A percentile compares a stretch with the other conserved stretches of the same genome.
phyloP scores from a whole-genome alignment of 2,113 vertebrate species.

The Ceyx cyanopectus region DNA sequence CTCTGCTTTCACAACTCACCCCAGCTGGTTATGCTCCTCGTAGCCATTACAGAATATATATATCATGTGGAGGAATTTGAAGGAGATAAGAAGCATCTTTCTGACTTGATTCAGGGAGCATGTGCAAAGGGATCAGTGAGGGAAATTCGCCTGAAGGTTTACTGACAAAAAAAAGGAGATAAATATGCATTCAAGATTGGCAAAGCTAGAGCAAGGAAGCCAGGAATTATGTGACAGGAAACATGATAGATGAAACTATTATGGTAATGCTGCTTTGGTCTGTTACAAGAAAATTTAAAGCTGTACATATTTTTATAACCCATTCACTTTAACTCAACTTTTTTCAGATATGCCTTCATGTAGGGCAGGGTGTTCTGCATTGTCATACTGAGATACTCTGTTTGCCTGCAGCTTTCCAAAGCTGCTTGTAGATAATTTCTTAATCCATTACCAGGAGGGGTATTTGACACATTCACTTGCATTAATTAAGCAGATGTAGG shows the following conservation, averaged over 20 bases:
- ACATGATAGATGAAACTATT: conserved; percentile 43
- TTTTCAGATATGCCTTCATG: conserved; percentile 22
- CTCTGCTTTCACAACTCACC: neutral
- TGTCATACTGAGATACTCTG: conserved; percentile 38
- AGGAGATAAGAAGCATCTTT: conserved; percentile 4
- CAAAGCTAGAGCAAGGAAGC: neutral
- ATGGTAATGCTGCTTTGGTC: conserved; percentile 53
- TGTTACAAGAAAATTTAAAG: conserved; percentile 43
- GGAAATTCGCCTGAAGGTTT: conserved; percentile 6
- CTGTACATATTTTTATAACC: conserved; percentile 50
- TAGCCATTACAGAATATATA: neutral
- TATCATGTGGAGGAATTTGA: neutral
- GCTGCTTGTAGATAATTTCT: conserved; percentile 50
- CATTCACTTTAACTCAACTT: neutral
- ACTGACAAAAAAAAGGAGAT: neutral
- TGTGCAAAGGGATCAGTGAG: neutral
- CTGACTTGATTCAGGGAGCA: neutral
- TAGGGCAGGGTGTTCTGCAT: conserved; percentile 26
- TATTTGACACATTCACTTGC: conserved; percentile 43
- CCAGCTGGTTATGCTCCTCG: neutral
- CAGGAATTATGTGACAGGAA: conserved; percentile 30
- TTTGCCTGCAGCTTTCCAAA: conserved; percentile 59
- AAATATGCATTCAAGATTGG: conserved; percentile 9
- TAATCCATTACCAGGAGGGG: conserved; percentile 43
- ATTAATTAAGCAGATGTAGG: conserved; percentile 61